Conservation (phyloP, 37 sponge, comb jelly and placozoan species). For the Hormiphora californensis region DNA sequence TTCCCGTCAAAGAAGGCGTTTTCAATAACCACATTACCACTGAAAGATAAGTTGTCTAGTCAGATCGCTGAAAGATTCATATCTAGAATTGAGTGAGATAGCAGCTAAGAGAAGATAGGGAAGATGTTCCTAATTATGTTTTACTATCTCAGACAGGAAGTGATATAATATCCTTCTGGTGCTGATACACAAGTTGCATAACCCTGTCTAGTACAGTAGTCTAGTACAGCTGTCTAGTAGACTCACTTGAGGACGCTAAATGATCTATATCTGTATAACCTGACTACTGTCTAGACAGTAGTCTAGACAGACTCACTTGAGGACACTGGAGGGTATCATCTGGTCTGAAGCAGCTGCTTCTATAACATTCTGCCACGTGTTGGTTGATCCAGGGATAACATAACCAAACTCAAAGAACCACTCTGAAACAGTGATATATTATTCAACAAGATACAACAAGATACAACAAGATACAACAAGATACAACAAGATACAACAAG, state of each 20-base stretch:
- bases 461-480: no score
- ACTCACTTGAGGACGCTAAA: no score
- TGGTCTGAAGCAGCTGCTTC: constrained; percentile 84
- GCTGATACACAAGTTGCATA: no score
- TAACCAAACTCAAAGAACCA: constrained; percentile 97
- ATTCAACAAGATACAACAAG: no score
- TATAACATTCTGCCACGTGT: constrained; percentile 96
- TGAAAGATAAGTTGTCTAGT: constrained; percentile 1
- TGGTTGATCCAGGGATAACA: constrained; percentile 95
- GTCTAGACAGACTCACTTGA: constrained; percentile 80
- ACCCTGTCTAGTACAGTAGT: no score
- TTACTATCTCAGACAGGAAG: no score
- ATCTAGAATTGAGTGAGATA: not conserved
- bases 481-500: no score
- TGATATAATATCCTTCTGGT: no score
- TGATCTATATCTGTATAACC: no score
- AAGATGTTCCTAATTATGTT: no score
- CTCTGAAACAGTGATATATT: constrained; percentile 67
- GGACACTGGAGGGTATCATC: constrained; percentile 85
- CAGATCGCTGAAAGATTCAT: not conserved
- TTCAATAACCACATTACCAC: constrained; percentile 91
- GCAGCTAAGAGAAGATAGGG: not conserved
- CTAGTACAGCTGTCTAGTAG: no score
- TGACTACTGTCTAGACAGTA: no score
- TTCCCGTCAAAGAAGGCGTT: constrained; percentile 84